Base-by-base conservation (phyloP, 2,888 invertebrate genomes). In the Spisula subtruncata region DNA sequence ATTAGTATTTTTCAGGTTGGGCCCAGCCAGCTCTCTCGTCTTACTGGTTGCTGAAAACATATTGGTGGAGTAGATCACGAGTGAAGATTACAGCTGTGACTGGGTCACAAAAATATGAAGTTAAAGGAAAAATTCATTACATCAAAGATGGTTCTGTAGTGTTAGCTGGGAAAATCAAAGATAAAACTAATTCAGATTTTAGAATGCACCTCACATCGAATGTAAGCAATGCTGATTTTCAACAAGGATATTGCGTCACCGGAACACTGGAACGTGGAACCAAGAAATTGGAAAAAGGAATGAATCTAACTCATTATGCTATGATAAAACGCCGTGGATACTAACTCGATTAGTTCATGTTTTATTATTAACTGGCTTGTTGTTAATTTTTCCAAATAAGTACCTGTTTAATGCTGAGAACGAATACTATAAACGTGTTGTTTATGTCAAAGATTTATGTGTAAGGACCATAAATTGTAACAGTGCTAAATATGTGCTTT, bases 221-320 rank as follows among this genome's bases (percentile, higher is more conserved):
- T 97, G 98, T 98, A 95, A 98, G 98, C 81, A 98, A 98, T 95
- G 98, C 98, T 84, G 98, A 98, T 97, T 98, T 98, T 97, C 98
- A 98, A 97, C 98, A 98, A 98, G 98, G 98, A 83, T 98, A 98
- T 97, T 98, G 98, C 96, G 98, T 98, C 98, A 98, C 98, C 0
- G 98, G 98, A 18, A 98, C 98, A 18, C 97, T 98, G 95, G 98
- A 98, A 96, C 97, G 98, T 29, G 98, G 98, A 94, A 92, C 95
- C 86, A 98, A 98, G 93, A 85, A 89, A 56, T 80, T 56, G 51
- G 90, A 90, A 56, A 98, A 98, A 94, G 98, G 98, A 97, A 98
- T 98, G 97, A 98, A 98, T 97, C 98, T 98, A 97, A 98, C 98
- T 89, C 98, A 98, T 97, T 98, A 98, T 96, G 98, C 98, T 83